A percentile compares a stretch with the other conserved stretches of the same genome.
These are phyloP conservation scores for Eurystomus glaucurus DNA, from an alignment of 2,797 vertebrate genomes.

Conservation along the genomic window DNA sequence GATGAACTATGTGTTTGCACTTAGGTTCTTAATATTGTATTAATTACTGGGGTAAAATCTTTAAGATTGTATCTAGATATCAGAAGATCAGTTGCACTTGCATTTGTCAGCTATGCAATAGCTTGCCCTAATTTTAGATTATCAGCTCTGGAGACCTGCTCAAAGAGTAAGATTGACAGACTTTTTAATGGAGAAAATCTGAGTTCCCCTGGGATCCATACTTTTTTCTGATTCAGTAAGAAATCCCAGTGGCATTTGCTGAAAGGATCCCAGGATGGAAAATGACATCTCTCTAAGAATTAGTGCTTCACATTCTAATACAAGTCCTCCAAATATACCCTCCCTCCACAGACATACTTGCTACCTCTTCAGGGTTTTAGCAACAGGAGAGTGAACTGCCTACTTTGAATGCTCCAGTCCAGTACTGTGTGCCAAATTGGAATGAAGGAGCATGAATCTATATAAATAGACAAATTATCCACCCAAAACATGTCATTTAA, in stretches of 20 bases:
- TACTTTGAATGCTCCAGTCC: not conserved
- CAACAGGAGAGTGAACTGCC: slow-evolving; percentile 1
- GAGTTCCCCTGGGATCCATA: slow-evolving; percentile 51
- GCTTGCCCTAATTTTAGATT: slow-evolving; percentile 81
- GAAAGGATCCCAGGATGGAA: slow-evolving; percentile 71
- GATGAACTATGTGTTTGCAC: not conserved
- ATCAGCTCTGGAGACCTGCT: slow-evolving; percentile 63
- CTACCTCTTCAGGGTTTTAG: not conserved
- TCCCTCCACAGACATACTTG: not conserved
- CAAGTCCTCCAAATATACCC: slow-evolving; percentile 4
- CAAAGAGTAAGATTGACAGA: slow-evolving; percentile 77
- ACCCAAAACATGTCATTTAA: slow-evolving; percentile 52
- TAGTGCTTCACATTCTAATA: slow-evolving; percentile 68
- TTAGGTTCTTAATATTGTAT: slow-evolving; percentile 31
- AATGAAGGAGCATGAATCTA: slow-evolving; percentile 42
- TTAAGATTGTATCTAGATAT: slow-evolving; percentile 71
- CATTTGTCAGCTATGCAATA: slow-evolving; percentile 76
- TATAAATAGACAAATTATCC: slow-evolving; percentile 57
- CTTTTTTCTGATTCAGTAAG: slow-evolving; percentile 65
- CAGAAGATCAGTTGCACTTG: slow-evolving; percentile 77
- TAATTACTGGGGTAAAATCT: slow-evolving; percentile 78
- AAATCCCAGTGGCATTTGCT: slow-evolving; percentile 69
- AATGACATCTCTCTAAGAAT: slow-evolving; percentile 71
- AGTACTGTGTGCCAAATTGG: not conserved
- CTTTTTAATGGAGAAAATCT: slow-evolving; percentile 77